These are phyloP conservation scores for Drosophila kanapiae DNA, from an alignment of 1,140 invertebrate species.

Conservation along the genomic window DNA sequence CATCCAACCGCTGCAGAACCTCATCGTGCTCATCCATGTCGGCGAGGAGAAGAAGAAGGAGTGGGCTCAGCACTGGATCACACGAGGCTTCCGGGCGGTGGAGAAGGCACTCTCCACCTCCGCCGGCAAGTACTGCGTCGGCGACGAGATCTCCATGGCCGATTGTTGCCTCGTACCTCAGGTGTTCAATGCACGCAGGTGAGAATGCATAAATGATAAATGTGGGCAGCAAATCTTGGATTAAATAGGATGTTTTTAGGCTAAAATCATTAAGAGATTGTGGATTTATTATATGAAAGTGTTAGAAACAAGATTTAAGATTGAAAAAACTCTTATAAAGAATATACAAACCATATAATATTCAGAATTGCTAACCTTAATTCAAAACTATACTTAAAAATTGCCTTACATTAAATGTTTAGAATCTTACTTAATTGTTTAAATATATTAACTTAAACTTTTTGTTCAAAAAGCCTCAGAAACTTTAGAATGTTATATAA, in stretches of 20 bases:
- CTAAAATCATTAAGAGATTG: no score
- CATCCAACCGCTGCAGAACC: conserved; percentile 98
- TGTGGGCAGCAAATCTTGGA: no score
- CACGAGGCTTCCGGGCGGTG: conserved; percentile 94
- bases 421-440: no score
- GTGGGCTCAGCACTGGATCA: conserved; percentile 98
- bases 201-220: conserved; percentile 3
- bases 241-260: not conserved
- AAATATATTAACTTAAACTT: no score
- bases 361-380: no score
- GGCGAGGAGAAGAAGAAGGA: conserved; percentile 94
- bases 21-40: conserved; percentile 93
- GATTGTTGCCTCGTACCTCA: conserved; percentile 98
- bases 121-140: conserved; percentile 97
- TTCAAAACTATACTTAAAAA: no score
- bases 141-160: conserved; percentile 96
- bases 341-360: not conserved
- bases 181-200: conserved; percentile 95
- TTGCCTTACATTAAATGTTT: no score
- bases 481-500: no score
- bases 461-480: no score
- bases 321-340: not conserved
- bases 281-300: not conserved
- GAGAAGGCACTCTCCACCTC: conserved; percentile 94
- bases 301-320: not conserved